These are phyloP conservation scores for Sparus aurata DNA, from an alignment of 2,797 vertebrate species.

Conservation along the genomic window DNA sequence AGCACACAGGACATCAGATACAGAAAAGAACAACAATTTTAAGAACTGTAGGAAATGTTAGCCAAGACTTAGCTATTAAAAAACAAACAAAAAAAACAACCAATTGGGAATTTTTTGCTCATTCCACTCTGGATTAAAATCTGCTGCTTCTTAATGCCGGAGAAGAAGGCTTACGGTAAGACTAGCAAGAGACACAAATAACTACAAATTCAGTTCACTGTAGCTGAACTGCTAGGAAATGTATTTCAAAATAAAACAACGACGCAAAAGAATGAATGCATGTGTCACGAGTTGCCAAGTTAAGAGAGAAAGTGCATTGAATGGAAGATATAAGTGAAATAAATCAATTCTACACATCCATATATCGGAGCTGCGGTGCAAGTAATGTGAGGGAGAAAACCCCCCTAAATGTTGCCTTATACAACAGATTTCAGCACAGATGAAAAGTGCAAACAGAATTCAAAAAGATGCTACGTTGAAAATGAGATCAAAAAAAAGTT, in stretches of 20 bases:
- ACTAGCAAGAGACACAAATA: constrained; percentile 20
- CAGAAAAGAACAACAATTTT: constrained; percentile 99
- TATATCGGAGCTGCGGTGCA: constrained; percentile 34
- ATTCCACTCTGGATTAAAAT: constrained; percentile 52
- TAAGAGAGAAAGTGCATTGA: constrained; percentile 32
- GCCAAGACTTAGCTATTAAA: constrained; percentile 89
- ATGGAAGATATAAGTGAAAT: constrained; percentile 10
- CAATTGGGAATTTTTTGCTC: constrained; percentile 58
- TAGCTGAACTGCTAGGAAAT: constrained; percentile 41
- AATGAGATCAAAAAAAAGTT: constrained; percentile 22
- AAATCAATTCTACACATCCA: constrained; percentile 27
- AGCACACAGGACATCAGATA: constrained; percentile 99
- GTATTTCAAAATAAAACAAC: constrained; percentile 30
- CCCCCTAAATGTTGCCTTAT: constrained; percentile 31
- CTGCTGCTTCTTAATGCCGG: constrained; percentile 34
- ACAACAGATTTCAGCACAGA: constrained; percentile 40
- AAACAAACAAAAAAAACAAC: constrained; percentile 62
- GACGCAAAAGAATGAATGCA: constrained; percentile 55
- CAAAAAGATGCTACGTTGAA: constrained; percentile 30
- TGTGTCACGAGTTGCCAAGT: constrained; percentile 30
- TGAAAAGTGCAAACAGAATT: constrained; percentile 36
- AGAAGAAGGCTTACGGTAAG: constrained; percentile 16
- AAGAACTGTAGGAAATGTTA: constrained; percentile 93
- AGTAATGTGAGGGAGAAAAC: constrained; percentile 36
- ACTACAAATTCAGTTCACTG: constrained; percentile 44